Evolutionary conservation across 2,113 vertebrate species (phyloP).

Genomic region (Dicrurus megarhynchus): DNA sequence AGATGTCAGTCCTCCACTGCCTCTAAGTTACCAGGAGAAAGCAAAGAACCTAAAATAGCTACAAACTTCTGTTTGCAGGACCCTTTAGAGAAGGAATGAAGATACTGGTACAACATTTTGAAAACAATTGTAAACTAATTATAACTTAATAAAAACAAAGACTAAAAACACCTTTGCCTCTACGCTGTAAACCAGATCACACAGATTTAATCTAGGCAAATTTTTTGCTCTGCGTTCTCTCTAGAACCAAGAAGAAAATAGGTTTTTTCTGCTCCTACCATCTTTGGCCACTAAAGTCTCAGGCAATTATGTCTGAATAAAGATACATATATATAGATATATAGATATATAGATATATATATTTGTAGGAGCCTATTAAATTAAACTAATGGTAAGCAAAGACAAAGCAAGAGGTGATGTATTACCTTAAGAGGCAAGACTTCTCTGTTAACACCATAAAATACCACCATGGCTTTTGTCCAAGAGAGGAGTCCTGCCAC

Average conservation of each 20-base stretch:
- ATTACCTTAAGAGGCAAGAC: conserved; percentile 81
- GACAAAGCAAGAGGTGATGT: not conserved
- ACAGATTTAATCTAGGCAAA: not conserved
- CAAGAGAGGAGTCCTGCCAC: conserved; percentile 80
- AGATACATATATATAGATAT: not conserved
- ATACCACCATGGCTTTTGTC: conserved; percentile 78
- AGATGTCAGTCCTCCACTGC: not conserved
- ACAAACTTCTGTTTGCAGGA: not conserved
- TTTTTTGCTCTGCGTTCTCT: not conserved
- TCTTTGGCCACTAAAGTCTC: not conserved
- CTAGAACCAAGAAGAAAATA: not conserved
- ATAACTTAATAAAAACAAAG: not conserved
- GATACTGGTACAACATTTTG: not conserved
- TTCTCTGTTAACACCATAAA: conserved; percentile 78
- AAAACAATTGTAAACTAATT: not conserved
- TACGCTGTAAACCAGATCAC: not conserved
- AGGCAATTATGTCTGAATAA: not conserved
- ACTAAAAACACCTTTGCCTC: not conserved
- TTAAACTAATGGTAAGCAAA: not conserved
- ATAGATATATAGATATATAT: not conserved
- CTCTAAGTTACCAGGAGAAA: not conserved
- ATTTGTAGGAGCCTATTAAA: not conserved
- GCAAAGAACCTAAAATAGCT: not conserved
- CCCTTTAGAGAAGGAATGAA: not conserved
- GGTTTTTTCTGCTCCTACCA: not conserved